Evolutionary conservation across 2,113 vertebrate genomes (phyloP).

Genomic region (Helogale parvula): DNA sequence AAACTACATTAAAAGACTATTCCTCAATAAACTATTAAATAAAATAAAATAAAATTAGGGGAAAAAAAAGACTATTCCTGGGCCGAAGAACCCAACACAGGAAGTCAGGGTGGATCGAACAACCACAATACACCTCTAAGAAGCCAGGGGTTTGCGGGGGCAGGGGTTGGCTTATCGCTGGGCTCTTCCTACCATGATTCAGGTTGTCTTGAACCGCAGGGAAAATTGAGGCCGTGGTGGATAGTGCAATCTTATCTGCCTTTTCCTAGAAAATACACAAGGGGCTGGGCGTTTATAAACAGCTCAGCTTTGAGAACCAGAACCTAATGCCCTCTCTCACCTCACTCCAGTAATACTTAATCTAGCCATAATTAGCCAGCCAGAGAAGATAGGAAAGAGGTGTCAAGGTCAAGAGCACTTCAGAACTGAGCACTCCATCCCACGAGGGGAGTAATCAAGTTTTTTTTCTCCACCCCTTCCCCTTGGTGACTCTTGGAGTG

Average conservation of each 20-base stretch:
- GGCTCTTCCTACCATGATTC: background rate
- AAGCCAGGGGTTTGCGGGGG: background rate
- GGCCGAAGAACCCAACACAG: background rate
- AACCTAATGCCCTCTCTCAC: conserved; percentile 31
- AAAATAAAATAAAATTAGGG: too few species aligned
- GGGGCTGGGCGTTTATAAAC: background rate
- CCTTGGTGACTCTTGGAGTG: conserved; percentile 4
- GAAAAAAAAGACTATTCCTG: background rate
- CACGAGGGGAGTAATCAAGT: background rate
- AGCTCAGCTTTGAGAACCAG: conserved; percentile 12
- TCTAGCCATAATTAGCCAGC: conserved; percentile 35
- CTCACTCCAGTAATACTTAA: conserved; percentile 44
- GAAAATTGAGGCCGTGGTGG: background rate
- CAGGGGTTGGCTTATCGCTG: background rate
- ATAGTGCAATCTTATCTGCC: conserved; percentile 1
- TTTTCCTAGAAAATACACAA: conserved; percentile 41
- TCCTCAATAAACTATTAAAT: background rate
- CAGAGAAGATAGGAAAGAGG: conserved; percentile 19
- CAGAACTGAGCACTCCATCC: background rate
- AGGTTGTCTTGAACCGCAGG: background rate
- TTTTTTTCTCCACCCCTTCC: background rate
- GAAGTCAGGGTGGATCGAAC: background rate
- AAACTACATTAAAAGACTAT: background rate
- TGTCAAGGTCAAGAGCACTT: conserved; percentile 61
- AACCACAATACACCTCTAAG: background rate